Percentiles rank a stretch among this genome's conserved stretches.
Evolutionary conservation across 2,113 vertebrate genomes (phyloP).

Genomic region (Raja brachyura): DNA sequence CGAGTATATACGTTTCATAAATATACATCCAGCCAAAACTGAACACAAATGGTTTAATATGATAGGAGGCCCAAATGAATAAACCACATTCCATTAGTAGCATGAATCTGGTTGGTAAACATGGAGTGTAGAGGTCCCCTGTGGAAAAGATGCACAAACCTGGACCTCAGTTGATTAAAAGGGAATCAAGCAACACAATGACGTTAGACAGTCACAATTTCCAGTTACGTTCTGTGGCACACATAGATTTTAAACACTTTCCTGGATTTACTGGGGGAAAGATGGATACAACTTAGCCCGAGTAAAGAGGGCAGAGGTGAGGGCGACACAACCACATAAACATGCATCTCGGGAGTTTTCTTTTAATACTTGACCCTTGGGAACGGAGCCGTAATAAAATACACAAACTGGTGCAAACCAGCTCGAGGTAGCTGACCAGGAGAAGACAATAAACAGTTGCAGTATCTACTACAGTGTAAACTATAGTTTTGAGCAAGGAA

Average conservation of each 20-base stretch:
- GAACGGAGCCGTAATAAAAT: slow-evolving; percentile 46
- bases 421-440: slow-evolving; percentile 42
- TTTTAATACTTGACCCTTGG: slow-evolving; percentile 35
- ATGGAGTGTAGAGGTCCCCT: neutral
- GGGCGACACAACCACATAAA: slow-evolving; percentile 44
- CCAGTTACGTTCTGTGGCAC: neutral
- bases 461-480: neutral
- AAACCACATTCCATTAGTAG: neutral
- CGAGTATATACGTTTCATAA: neutral
- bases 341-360: neutral
- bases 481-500: neutral
- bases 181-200: neutral
- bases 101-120: neutral
- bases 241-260: neutral
- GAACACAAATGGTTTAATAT: neutral
- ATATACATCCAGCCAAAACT: neutral
- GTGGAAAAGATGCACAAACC: neutral
- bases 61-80: neutral
- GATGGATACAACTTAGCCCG: neutral
- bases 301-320: neutral
- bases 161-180: neutral
- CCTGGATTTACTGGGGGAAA: neutral
- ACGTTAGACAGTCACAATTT: neutral
- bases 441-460: neutral
- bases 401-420: slow-evolving; percentile 44